Conservation (phyloP, 2,113 vertebrate species). For the Tupaia tana region DNA sequence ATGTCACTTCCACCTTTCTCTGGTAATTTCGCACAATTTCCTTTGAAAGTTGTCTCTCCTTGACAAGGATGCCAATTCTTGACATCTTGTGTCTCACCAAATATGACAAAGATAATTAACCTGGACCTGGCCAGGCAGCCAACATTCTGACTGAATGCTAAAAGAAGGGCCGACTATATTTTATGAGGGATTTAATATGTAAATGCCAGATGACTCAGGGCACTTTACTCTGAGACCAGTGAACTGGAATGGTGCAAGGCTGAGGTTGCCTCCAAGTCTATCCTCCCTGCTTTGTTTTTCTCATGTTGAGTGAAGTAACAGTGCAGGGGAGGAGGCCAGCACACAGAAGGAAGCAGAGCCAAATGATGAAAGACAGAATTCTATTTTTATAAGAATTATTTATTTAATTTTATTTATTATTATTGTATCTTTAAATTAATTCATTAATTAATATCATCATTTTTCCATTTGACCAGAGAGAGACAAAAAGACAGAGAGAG, state of each 20-base stretch:
- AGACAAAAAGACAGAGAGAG: too few species aligned
- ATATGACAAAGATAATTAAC: background rate
- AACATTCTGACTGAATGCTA: background rate
- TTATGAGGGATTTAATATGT: background rate
- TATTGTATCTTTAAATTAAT: too few species aligned
- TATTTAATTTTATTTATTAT: too few species aligned
- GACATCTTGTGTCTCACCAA: background rate
- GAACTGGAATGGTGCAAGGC: background rate
- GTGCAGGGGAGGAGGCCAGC: background rate
- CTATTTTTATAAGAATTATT: too few species aligned
- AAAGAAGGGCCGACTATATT: background rate
- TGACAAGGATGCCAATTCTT: background rate
- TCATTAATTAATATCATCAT: too few species aligned
- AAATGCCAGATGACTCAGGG: background rate
- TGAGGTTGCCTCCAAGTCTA: background rate
- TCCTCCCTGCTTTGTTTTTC: background rate
- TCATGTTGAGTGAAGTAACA: background rate
- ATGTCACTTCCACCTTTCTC: background rate
- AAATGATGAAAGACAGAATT: too few species aligned
- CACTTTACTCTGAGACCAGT: background rate
- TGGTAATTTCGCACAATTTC: background rate
- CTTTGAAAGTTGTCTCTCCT: background rate
- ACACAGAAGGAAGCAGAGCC: background rate
- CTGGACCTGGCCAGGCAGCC: background rate
- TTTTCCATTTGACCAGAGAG: too few species aligned